phyloP scores from a whole-genome alignment of 2,797 vertebrate genomes.

The Miichthys miiuy region DNA sequence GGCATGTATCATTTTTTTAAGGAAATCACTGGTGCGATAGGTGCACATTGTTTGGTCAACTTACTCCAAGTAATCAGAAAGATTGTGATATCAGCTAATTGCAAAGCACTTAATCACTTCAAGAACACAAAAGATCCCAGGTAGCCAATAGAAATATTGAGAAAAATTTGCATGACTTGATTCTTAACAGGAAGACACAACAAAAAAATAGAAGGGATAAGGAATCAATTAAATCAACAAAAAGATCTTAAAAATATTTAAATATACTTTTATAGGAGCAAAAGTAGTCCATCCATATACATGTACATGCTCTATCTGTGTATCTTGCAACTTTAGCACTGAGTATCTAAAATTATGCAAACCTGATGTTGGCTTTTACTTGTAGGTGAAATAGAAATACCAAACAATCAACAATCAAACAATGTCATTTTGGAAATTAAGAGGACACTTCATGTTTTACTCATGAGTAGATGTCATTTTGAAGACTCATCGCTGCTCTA shows the following conservation, averaged over 20 bases:
- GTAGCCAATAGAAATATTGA: background rate
- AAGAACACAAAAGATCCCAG: background rate
- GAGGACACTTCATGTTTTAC: background rate
- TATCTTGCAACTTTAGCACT: background rate
- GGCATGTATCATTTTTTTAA: background rate
- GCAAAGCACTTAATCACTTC: background rate
- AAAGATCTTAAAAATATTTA: background rate
- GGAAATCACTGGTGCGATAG: background rate
- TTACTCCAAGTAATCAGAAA: background rate
- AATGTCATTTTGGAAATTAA: background rate
- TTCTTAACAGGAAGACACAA: background rate
- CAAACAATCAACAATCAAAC: background rate
- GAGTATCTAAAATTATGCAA: background rate
- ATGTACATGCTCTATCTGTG: background rate
- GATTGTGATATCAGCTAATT: background rate
- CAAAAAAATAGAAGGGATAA: background rate
- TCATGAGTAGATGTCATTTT: constrained; percentile 1
- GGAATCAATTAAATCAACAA: background rate
- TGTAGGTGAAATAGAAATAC: background rate
- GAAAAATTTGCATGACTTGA: background rate
- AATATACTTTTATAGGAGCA: no score
- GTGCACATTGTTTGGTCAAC: background rate
- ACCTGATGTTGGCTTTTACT: background rate
- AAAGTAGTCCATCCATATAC: no score
- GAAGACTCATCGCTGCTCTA: background rate